These are phyloP conservation scores for Lemur catta DNA, from an alignment of 2,797 vertebrate genomes.

Conservation along the genomic window DNA sequence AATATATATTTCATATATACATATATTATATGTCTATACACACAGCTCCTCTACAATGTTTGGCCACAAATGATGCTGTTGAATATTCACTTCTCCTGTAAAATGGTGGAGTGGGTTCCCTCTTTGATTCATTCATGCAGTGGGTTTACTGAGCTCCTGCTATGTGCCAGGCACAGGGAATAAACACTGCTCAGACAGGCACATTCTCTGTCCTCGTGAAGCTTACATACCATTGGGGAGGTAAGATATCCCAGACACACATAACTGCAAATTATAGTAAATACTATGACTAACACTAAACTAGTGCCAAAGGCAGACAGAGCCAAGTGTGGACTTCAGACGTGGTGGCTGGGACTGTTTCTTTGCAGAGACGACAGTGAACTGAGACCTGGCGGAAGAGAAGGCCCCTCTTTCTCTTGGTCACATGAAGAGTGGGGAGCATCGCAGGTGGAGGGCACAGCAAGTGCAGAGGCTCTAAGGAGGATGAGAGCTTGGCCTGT, in stretches of 20 bases:
- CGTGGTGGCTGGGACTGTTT: not conserved
- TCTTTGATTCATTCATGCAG: not conserved
- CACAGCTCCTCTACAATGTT: not conserved
- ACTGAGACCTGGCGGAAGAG: not conserved
- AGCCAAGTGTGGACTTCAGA: not conserved
- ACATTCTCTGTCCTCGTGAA: not conserved
- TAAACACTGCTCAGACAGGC: not conserved
- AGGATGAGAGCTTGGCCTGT: not conserved
- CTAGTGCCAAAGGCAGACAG: not conserved
- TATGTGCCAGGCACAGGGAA: not conserved
- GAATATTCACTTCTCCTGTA: not conserved
- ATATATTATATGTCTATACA: not conserved
- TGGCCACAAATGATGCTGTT: not conserved
- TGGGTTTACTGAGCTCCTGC: not conserved
- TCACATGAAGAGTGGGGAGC: not conserved
- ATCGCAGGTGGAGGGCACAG: not conserved
- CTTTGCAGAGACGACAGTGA: not conserved
- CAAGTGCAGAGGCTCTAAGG: not conserved
- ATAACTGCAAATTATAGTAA: not conserved
- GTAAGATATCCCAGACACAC: not conserved
- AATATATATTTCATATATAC: not conserved
- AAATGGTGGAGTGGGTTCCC: not conserved
- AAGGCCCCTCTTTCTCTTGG: not conserved
- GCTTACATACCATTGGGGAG: not conserved
- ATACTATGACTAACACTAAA: not conserved